Evolutionary conservation across 2,888 invertebrate genomes (phyloP), one percentile per base, ranked within the genome.

Genomic region (Orchestes rusci): DNA sequence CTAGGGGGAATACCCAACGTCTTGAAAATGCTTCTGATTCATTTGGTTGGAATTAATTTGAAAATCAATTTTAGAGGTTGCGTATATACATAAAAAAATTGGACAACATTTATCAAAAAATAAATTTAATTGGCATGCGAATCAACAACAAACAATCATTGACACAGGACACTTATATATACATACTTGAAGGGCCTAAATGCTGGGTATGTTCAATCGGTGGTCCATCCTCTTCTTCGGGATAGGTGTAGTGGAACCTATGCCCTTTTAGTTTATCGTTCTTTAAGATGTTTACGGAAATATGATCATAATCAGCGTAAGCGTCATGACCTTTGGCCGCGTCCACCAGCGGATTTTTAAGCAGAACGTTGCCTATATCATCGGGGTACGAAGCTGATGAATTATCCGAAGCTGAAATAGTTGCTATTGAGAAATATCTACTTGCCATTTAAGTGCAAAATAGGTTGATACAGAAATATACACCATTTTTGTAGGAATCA

Each of bases 261-360:
- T 57, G 52, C 50, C 55, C 49, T 23, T 57, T 48, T 47, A 56
- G 61, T 51, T 62, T 64, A 54, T 63, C 66, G 63, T 66, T 67
- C 63, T 63, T 68, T 60, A 69, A 60, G 52, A 68, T 67, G 58
- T 60, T 66, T 56, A 65, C 63, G 59, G 61, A 65, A 60, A 68
- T 64, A 62, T 65, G 65, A 60, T 68, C 65, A 63, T 68, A 70
- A 60, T 71, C 66, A 44, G 69, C 69, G 54, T 72, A 68, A 43
- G 73, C 68, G 55, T 74, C 73, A 53, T 59, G 59, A 59, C 71
- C 72, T 62, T 73, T 73, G 57, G 68, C 70, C 59, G 71, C 70
- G 65, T 74, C 74, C 58, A 76, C 73, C 60, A 77, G 68, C 56
- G 76, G 76, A 61, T 76, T 76, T 69, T 75, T 74, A 59, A 76